These are phyloP conservation scores for Tetraodon nigroviridis DNA, from an alignment of 2,113 vertebrate genomes.

Conservation along the genomic window DNA sequence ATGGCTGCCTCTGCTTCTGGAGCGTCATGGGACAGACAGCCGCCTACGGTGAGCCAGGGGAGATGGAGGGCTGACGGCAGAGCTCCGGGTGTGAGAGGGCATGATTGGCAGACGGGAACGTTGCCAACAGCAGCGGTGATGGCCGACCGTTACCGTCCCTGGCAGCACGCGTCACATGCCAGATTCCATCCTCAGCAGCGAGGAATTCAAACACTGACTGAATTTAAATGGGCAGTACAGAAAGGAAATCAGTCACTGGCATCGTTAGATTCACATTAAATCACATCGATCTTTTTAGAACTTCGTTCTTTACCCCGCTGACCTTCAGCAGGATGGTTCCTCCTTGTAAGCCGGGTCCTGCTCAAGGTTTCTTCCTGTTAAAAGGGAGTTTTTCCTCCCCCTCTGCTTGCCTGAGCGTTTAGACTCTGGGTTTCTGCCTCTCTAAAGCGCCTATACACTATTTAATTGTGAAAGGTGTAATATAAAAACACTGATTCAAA, in stretches of 20 bases:
- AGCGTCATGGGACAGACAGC: slow-evolving; percentile 34
- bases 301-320: too few species aligned
- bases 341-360: too few species aligned
- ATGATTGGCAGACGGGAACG: slow-evolving; percentile 33
- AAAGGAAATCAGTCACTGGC: slow-evolving; percentile 13
- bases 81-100: background rate
- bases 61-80: background rate
- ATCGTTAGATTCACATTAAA: slow-evolving; percentile 12
- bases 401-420: too few species aligned
- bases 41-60: slow-evolving; percentile 22
- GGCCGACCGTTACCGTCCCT: slow-evolving; percentile 47
- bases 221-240: slow-evolving; percentile 4
- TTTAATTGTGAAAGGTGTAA: too few species aligned
- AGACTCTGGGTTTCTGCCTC: too few species aligned
- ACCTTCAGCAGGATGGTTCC: too few species aligned
- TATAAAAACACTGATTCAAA: too few species aligned
- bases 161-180: slow-evolving; percentile 62
- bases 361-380: too few species aligned
- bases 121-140: slow-evolving; percentile 31
- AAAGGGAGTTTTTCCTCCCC: too few species aligned
- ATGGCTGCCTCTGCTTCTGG: slow-evolving; percentile 45
- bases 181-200: slow-evolving; percentile 66
- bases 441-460: too few species aligned
- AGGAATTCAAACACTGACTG: slow-evolving; percentile 43
- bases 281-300: too few species aligned